Conservation (phyloP, 2,888 invertebrate species). For the Plagodis pulveraria region DNA sequence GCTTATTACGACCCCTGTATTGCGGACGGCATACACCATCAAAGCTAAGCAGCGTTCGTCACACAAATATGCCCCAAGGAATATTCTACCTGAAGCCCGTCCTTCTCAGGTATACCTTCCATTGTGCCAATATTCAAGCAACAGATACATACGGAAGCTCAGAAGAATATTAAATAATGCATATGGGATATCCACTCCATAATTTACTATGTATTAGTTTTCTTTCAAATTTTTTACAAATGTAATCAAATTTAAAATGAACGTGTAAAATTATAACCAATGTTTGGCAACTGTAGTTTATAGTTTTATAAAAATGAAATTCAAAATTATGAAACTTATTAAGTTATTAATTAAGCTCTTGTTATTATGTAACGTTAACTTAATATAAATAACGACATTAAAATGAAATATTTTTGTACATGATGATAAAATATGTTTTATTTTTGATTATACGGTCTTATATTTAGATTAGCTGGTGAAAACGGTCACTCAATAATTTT, state of each 20-base stretch:
- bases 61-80: too few species aligned
- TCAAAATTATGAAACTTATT: conserved; percentile 39
- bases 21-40: too few species aligned
- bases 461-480: neutral
- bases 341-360: conserved; percentile 51
- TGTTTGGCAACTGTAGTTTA: conserved; percentile 4
- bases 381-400: conserved; percentile 72
- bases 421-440: conserved; percentile 48
- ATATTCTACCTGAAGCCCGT: too few species aligned
- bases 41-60: too few species aligned
- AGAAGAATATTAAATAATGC: too few species aligned
- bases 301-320: conserved; percentile 21
- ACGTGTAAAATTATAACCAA: neutral
- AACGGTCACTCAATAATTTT: too few species aligned
- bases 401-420: conserved; percentile 80
- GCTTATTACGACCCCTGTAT: too few species aligned
- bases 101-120: too few species aligned
- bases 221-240: neutral
- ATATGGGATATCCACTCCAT: too few species aligned
- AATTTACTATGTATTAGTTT: too few species aligned
- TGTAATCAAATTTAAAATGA: neutral
- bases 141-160: too few species aligned
- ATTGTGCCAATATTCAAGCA: too few species aligned
- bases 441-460: conserved; percentile 9
- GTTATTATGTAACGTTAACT: conserved; percentile 68